Conservation (phyloP, 2,888 invertebrate species). For the Limnephilus marmoratus region DNA sequence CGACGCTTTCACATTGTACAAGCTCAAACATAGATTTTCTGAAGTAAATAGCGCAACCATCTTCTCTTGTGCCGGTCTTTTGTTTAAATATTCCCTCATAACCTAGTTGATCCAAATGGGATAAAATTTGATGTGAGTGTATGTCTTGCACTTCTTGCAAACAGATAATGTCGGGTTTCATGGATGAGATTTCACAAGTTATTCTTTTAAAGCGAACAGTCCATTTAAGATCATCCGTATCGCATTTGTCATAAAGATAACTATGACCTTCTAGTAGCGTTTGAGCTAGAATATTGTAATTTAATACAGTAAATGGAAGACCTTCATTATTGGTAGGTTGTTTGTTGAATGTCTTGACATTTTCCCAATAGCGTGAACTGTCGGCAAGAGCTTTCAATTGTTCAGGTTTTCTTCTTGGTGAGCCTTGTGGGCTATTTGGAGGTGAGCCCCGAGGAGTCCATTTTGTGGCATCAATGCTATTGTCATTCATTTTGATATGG, state of each 20-base stretch:
- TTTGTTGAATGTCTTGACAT: slow-evolving; percentile 30
- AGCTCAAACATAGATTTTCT: slow-evolving; percentile 82
- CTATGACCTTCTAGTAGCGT: slow-evolving; percentile 85
- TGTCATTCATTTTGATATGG: slow-evolving; percentile 15
- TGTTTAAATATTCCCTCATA: slow-evolving; percentile 89
- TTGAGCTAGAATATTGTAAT: slow-evolving; percentile 94
- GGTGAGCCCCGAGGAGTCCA: slow-evolving; percentile 1
- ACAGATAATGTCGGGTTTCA: slow-evolving; percentile 83
- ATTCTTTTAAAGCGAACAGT: slow-evolving; percentile 78
- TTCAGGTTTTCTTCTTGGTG: slow-evolving; percentile 40
- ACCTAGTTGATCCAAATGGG: slow-evolving; percentile 78
- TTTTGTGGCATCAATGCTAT: slow-evolving; percentile 20
- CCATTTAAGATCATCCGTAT: slow-evolving; percentile 82
- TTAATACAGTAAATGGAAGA: slow-evolving; percentile 83
- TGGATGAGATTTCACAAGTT: slow-evolving; percentile 73
- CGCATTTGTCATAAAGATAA: slow-evolving; percentile 83
- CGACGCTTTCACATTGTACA: slow-evolving; percentile 81
- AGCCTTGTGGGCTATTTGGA: background rate
- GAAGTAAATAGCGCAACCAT: slow-evolving; percentile 95
- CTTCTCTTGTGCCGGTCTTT: slow-evolving; percentile 86
- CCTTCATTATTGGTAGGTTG: slow-evolving; percentile 66
- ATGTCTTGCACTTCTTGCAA: slow-evolving; percentile 93
- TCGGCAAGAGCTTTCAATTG: slow-evolving; percentile 17
- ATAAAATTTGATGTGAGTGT: slow-evolving; percentile 82
- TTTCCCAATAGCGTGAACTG: slow-evolving; percentile 59